Evolutionary conservation across 2,888 invertebrate species (phyloP).

Genomic region (Cremastinae sp.): DNA sequence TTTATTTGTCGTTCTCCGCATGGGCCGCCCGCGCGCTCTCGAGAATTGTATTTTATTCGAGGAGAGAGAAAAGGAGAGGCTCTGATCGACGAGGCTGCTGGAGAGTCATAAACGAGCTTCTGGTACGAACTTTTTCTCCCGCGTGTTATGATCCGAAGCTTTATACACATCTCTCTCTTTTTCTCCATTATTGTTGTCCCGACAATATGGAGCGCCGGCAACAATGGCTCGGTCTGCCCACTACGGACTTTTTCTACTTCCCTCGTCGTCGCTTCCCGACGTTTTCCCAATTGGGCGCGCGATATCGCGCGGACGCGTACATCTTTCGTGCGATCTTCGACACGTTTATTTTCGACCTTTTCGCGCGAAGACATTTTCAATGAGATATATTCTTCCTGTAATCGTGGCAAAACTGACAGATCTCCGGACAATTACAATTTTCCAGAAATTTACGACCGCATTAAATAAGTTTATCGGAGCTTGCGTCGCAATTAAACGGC

Average conservation of each 20-base stretch:
- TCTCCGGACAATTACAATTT: too few relatives aligned
- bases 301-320: too few relatives aligned
- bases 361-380: too few relatives aligned
- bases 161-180: conserved; percentile 56
- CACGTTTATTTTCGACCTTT: too few relatives aligned
- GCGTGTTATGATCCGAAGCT: conserved; percentile 39
- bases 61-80: not conserved
- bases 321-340: too few relatives aligned
- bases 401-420: too few relatives aligned
- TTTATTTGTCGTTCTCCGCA: too few relatives aligned
- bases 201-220: conserved; percentile 60
- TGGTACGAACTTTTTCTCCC: not conserved
- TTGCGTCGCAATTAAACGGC: too few relatives aligned
- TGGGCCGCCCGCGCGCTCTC: not conserved
- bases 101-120: conserved; percentile 10
- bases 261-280: too few relatives aligned
- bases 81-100: conserved; percentile 11
- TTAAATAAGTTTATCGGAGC: not conserved
- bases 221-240: conserved; percentile 58
- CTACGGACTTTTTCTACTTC: not conserved
- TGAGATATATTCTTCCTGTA: too few relatives aligned
- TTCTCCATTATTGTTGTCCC: conserved; percentile 62
- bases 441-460: too few relatives aligned
- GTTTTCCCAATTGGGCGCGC: too few relatives aligned
- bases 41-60: conserved; percentile 11